Evolutionary conservation across 2,113 vertebrate species (phyloP).

Genomic region (Rhodinocichla rosea): DNA sequence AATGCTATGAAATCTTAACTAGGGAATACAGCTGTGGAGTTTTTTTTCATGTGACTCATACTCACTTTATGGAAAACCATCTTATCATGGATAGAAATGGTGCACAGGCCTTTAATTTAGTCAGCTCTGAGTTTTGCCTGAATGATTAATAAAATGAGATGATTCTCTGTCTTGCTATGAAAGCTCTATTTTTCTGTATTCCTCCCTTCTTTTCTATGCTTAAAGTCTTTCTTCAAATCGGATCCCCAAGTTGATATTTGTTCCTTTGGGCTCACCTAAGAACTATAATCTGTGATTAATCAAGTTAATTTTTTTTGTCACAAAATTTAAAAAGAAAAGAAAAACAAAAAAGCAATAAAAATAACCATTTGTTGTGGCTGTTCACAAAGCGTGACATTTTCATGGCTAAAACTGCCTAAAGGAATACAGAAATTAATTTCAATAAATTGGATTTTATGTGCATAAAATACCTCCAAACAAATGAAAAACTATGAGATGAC

Average conservation of each 20-base stretch:
- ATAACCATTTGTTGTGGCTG: slow-evolving; percentile 27
- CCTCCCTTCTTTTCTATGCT: neutral
- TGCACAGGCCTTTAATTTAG: slow-evolving; percentile 50
- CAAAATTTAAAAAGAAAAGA: slow-evolving; percentile 26
- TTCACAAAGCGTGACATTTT: slow-evolving; percentile 49
- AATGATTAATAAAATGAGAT: slow-evolving; percentile 58
- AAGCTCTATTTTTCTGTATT: neutral
- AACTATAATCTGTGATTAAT: slow-evolving; percentile 43
- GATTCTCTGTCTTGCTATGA: neutral
- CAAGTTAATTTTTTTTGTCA: slow-evolving; percentile 51
- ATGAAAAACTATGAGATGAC: slow-evolving; percentile 52
- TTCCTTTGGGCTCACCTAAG: slow-evolving; percentile 49
- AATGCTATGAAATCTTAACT: neutral
- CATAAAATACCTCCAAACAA: slow-evolving; percentile 58
- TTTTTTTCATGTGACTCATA: neutral
- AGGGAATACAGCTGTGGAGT: neutral
- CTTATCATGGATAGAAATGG: slow-evolving; percentile 26
- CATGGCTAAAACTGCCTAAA: slow-evolving; percentile 60
- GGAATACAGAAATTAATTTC: slow-evolving; percentile 71
- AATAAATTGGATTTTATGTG: slow-evolving; percentile 65
- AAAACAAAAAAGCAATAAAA: slow-evolving; percentile 46
- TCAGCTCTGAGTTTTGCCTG: slow-evolving; percentile 29
- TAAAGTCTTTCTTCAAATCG: neutral
- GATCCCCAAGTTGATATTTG: slow-evolving; percentile 21
- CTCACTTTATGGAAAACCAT: slow-evolving; percentile 14